phyloP scores from a whole-genome alignment of 2,888 invertebrate species.

The Synanthedon myopaeformis region DNA sequence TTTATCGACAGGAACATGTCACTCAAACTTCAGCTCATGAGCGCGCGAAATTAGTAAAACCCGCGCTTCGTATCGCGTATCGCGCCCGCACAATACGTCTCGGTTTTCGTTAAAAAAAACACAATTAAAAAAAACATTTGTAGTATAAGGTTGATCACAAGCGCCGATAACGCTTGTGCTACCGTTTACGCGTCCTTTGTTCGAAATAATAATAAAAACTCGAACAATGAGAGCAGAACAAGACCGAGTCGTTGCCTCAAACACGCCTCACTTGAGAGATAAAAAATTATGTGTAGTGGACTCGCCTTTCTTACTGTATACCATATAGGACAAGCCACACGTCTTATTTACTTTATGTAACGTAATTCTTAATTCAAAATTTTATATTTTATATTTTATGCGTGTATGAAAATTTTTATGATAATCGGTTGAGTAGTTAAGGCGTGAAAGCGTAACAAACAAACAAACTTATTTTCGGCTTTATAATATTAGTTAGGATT shows the following conservation, averaged over 20 bases:
- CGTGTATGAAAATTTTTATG: too few species aligned
- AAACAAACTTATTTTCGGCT: too few species aligned
- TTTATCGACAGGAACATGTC: conserved; percentile 29
- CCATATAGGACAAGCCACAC: neutral
- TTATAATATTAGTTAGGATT: too few species aligned
- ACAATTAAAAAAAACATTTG: conserved; percentile 30
- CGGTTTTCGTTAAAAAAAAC: conserved; percentile 32
- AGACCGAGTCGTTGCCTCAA: conserved; percentile 43
- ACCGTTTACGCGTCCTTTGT: conserved; percentile 67
- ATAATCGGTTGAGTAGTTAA: too few species aligned
- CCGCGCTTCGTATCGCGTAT: conserved; percentile 42
- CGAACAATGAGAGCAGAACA: conserved; percentile 53
- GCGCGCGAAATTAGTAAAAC: conserved; percentile 32
- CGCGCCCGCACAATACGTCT: conserved; percentile 41
- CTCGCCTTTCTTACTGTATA: conserved; percentile 31
- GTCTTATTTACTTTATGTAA: neutral
- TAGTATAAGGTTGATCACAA: conserved; percentile 61
- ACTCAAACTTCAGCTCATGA: conserved; percentile 28
- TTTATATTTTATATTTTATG: too few species aligned
- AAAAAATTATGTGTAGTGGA: conserved; percentile 38
- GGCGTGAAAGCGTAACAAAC: too few species aligned
- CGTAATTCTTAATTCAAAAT: neutral
- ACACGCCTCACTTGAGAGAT: conserved; percentile 48
- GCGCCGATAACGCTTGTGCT: conserved; percentile 58
- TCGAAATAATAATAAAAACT: conserved; percentile 56